phyloP scores from a whole-genome alignment of 1,140 invertebrate genomes.

The Drosophila dunni region DNA sequence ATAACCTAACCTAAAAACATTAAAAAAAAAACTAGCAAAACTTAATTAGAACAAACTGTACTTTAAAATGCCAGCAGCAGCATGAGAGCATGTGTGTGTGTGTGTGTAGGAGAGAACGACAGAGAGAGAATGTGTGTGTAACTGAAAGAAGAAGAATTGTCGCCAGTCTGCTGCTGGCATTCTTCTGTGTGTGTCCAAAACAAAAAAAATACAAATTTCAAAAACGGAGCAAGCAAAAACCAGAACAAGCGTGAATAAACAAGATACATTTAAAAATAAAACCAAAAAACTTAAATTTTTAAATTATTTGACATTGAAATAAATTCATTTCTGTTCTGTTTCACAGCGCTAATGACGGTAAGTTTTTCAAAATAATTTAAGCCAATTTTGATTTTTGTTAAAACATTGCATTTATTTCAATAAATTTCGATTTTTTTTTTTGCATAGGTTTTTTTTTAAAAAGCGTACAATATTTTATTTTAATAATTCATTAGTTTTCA shows the following conservation, averaged over 20 bases:
- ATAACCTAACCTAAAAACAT: constrained; percentile 18
- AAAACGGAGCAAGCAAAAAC: constrained; percentile 31
- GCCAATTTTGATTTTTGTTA: constrained; percentile 11
- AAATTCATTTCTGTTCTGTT: not conserved
- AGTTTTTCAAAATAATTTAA: not conserved
- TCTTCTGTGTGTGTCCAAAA: constrained; percentile 26
- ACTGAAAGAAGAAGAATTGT: constrained; percentile 3
- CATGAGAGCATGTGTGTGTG: not conserved
- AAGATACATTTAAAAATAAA: constrained; percentile 36
- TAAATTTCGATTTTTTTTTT: constrained; percentile 34
- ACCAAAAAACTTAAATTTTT: not conserved
- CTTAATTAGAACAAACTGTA: constrained; percentile 22
- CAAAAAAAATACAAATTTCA: not conserved
- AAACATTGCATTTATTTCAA: constrained; percentile 47
- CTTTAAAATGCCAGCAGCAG: constrained; percentile 28
- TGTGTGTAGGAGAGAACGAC: not conserved
- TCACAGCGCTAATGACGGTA: not conserved
- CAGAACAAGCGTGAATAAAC: constrained; percentile 49
- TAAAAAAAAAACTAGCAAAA: constrained; percentile 7
- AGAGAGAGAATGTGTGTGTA: too few relatives aligned
- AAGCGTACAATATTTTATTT: constrained; percentile 42
- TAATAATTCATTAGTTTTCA: constrained; percentile 19
- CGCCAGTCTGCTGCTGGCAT: constrained; percentile 19
- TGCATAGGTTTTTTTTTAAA: constrained; percentile 32
- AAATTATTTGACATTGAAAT: not conserved